A percentile compares a stretch with the other conserved stretches of the same genome.
phyloP scores from a whole-genome alignment of 2,888 invertebrate species.

The Stenoptilia bipunctidactyla region DNA sequence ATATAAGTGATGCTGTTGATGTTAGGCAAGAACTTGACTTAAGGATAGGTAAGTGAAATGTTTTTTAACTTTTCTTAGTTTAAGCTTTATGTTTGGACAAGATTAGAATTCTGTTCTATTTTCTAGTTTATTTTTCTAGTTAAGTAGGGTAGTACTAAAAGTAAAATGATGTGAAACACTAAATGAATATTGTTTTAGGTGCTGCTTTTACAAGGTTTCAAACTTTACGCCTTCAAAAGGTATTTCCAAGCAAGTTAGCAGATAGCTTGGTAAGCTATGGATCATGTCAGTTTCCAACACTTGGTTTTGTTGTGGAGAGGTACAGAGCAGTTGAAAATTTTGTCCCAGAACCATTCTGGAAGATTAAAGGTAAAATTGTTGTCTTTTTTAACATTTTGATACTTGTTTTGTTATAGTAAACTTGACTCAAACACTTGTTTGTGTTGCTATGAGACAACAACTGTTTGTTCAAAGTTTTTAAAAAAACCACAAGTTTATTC shows the following conservation, averaged over 20 bases:
- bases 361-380: slow-evolving; percentile 77
- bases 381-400: no score
- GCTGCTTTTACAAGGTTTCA: slow-evolving; percentile 99
- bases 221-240: slow-evolving; percentile 87
- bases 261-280: slow-evolving; percentile 95
- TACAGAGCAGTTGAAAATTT: slow-evolving; percentile 94
- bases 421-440: no score
- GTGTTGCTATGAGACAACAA: no score
- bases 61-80: no score
- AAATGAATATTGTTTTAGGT: no score
- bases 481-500: no score
- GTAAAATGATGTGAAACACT: no score
- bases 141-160: no score
- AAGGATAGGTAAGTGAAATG: slow-evolving; percentile 78
- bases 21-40: slow-evolving; percentile 92
- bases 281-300: slow-evolving; percentile 98
- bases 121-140: no score
- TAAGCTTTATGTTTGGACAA: no score
- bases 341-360: slow-evolving; percentile 96
- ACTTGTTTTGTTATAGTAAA: slow-evolving; percentile 1
- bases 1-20: slow-evolving; percentile 93
- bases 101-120: no score
- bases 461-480: no score
- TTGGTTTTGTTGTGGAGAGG: slow-evolving; percentile 99
- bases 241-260: slow-evolving; percentile 80